Percentiles rank a stretch among this genome's conserved stretches.
Evolutionary conservation across 2,888 invertebrate species (phyloP).

Genomic region (Cantharis flavilabris): DNA sequence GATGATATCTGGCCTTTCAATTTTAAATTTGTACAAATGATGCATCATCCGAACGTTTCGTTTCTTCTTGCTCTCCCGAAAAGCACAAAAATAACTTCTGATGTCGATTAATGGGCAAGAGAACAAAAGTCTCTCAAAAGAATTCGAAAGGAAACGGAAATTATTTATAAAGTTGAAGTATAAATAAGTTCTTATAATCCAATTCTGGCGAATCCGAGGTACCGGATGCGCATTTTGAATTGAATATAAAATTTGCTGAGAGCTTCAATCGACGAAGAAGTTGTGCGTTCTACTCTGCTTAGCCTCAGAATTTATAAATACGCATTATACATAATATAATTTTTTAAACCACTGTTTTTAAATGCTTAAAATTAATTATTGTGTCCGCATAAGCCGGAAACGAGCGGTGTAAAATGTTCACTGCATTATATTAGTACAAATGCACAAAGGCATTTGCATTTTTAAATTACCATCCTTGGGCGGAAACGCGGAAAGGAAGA

Average conservation of each 20-base stretch:
- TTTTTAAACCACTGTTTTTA: not conserved
- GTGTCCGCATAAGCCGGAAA: not conserved
- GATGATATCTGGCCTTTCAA: constrained; percentile 19
- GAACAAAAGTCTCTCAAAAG: not conserved
- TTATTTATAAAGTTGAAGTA: not conserved
- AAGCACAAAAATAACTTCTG: not conserved
- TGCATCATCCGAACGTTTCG: not conserved
- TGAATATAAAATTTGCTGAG: constrained; percentile 1
- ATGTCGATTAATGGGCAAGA: not conserved
- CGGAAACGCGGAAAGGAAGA: not conserved
- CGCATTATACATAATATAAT: not conserved
- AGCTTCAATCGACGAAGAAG: not conserved
- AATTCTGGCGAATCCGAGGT: not conserved
- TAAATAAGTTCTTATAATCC: not conserved
- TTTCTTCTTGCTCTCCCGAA: too few relatives aligned
- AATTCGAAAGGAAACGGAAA: not conserved
- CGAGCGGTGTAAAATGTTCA: not conserved
- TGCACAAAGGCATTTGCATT: not conserved
- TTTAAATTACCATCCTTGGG: constrained; percentile 32
- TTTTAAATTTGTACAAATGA: constrained; percentile 6
- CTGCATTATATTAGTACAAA: not conserved
- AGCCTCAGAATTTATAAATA: not conserved
- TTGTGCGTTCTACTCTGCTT: not conserved
- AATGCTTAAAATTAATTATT: not conserved
- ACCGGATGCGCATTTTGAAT: not conserved